phyloP scores from a whole-genome alignment of 2,113 vertebrate species.

The Epinephelus moara region DNA sequence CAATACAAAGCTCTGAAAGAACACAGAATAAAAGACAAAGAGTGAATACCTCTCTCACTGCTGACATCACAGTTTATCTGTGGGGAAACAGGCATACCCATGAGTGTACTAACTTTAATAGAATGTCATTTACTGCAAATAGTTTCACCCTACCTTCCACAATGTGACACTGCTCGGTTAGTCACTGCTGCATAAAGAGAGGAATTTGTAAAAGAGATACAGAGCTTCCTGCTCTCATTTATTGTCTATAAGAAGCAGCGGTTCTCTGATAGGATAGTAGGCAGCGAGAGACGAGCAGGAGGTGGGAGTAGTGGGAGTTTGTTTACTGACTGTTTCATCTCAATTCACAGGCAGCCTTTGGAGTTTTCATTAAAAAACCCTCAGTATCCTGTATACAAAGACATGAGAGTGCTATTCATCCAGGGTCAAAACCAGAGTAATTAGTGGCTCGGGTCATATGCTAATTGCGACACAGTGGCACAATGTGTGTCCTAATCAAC shows the following conservation, averaged over 20 bases:
- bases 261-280: too few species aligned
- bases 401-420: background rate
- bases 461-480: conserved; percentile 37
- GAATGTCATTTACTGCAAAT: background rate
- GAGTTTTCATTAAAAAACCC: background rate
- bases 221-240: background rate
- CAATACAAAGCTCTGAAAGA: too few species aligned
- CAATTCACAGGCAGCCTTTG: background rate
- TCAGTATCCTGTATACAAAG: background rate
- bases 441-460: conserved; percentile 26
- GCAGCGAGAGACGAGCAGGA: too few species aligned
- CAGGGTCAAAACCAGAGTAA: conserved; percentile 13
- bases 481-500: conserved; percentile 31
- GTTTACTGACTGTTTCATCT: background rate
- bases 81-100: background rate
- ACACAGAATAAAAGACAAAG: too few species aligned
- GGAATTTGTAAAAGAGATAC: background rate
- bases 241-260: background rate
- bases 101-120: too few species aligned
- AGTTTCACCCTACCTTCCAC: background rate
- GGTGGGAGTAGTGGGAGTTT: background rate
- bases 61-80: too few species aligned
- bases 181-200: background rate
- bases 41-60: too few species aligned
- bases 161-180: background rate